Evolutionary conservation across 2,797 vertebrate genomes (phyloP).

Genomic region (Syngnathus acus): DNA sequence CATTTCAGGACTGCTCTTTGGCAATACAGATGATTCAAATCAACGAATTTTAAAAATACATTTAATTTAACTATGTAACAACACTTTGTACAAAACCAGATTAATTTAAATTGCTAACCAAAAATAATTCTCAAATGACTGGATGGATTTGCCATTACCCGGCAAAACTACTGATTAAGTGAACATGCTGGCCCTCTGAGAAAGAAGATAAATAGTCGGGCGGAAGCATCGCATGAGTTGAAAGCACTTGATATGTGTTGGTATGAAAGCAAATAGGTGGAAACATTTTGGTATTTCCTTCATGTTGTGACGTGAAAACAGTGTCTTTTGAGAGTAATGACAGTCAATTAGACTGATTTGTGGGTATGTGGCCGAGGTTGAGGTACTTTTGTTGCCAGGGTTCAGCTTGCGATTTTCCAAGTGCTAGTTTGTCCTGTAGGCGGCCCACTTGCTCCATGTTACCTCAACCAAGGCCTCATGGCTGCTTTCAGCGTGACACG

Average conservation of each 20-base stretch:
- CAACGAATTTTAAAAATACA: too few species aligned
- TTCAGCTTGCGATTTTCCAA: slow-evolving; percentile 32
- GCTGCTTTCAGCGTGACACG: slow-evolving; percentile 47
- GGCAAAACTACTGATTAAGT: neutral
- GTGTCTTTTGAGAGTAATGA: neutral
- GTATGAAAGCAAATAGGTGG: neutral
- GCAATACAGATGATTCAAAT: too few species aligned
- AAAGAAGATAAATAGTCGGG: neutral
- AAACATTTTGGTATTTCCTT: slow-evolving; percentile 2
- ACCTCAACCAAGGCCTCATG: slow-evolving; percentile 43
- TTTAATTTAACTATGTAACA: too few species aligned
- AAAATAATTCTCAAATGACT: neutral
- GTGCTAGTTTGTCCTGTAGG: slow-evolving; percentile 34
- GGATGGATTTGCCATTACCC: neutral
- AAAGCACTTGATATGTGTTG: neutral
- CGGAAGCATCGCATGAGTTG: neutral
- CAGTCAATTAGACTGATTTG: slow-evolving; percentile 15
- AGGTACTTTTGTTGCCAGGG: neutral
- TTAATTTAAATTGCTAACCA: neutral
- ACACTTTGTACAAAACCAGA: too few species aligned
- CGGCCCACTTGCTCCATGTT: slow-evolving; percentile 66
- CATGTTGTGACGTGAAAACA: neutral
- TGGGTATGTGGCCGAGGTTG: slow-evolving; percentile 1
- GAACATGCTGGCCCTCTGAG: neutral
- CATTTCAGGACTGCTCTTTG: too few species aligned